Evolutionary conservation across 2,888 invertebrate species (phyloP).

Genomic region (Laspeyria flexula): DNA sequence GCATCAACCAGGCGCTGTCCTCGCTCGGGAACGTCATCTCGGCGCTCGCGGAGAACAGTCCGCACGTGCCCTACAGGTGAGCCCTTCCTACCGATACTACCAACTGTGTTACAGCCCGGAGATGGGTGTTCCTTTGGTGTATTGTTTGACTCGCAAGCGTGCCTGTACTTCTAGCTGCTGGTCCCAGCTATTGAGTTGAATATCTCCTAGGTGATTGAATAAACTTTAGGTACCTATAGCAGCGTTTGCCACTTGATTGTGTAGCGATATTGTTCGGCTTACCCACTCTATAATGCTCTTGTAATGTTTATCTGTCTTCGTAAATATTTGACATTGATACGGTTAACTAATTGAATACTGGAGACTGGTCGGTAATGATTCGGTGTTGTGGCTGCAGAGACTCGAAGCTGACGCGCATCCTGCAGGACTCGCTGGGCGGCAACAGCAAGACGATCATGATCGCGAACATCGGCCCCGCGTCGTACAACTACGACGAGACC

Average conservation of each 20-base stretch:
- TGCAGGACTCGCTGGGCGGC: conserved; percentile 99
- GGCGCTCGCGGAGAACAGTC: conserved; percentile 96
- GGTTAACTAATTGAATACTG: too few relatives aligned
- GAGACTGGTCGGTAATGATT: neutral
- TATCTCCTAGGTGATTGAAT: too few relatives aligned
- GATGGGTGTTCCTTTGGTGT: too few relatives aligned
- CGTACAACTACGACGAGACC: conserved; percentile 99
- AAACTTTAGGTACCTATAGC: too few relatives aligned
- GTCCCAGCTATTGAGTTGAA: too few relatives aligned
- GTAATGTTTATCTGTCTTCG: neutral
- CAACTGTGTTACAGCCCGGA: too few relatives aligned
- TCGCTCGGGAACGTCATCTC: conserved; percentile 99
- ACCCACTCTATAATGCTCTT: too few relatives aligned
- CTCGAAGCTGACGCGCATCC: conserved; percentile 97
- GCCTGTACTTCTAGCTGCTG: too few relatives aligned
- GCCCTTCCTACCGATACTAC: neutral
- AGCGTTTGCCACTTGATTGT: too few relatives aligned
- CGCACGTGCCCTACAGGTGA: conserved; percentile 96
- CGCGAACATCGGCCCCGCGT: conserved; percentile 99
- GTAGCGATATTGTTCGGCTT: too few relatives aligned
- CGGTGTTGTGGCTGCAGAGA: conserved; percentile 85
- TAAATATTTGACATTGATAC: neutral
- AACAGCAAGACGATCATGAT: conserved; percentile 99
- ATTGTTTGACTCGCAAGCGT: too few relatives aligned
- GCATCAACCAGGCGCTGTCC: conserved; percentile 98